Conservation (phyloP, 2,888 invertebrate genomes). For the Acronicta psi region DNA sequence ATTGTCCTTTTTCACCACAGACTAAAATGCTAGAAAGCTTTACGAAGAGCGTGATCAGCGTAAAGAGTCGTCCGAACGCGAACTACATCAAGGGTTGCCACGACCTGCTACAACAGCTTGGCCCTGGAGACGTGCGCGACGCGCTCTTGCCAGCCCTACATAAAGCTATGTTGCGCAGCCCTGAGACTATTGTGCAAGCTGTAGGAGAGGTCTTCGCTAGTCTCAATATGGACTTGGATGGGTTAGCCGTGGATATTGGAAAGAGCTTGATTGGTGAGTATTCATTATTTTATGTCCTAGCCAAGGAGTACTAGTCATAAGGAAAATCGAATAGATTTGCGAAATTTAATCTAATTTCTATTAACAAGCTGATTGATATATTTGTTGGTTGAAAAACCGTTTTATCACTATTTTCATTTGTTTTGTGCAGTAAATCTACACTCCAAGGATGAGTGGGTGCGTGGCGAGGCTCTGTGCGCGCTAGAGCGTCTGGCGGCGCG, state of each 20-base stretch:
- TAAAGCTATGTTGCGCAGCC: constrained; percentile 97
- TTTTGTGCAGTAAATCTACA: constrained; percentile 92
- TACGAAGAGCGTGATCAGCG: constrained; percentile 93
- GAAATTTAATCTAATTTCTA: background rate
- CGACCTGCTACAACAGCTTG: constrained; percentile 90
- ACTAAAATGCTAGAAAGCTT: constrained; percentile 91
- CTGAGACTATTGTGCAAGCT: constrained; percentile 95
- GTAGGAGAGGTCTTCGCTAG: constrained; percentile 93
- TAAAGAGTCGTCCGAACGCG: constrained; percentile 92
- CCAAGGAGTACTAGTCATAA: too few species aligned
- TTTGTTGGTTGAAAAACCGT: too few species aligned
- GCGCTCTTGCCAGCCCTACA: constrained; percentile 95
- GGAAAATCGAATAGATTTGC: background rate
- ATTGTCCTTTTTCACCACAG: constrained; percentile 72
- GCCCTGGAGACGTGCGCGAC: constrained; percentile 92
- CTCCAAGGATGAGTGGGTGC: constrained; percentile 94
- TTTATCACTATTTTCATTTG: too few species aligned
- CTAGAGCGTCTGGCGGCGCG: constrained; percentile 92
- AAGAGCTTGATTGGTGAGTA: constrained; percentile 93
- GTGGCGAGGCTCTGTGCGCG: constrained; percentile 93
- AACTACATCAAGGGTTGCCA: constrained; percentile 91
- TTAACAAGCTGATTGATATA: too few species aligned
- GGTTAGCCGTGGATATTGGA: constrained; percentile 93
- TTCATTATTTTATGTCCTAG: background rate
- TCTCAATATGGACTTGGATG: constrained; percentile 93